Conservation (phyloP, 53 echinoderm and acorn worm species). For the Paelopatides confundens region DNA sequence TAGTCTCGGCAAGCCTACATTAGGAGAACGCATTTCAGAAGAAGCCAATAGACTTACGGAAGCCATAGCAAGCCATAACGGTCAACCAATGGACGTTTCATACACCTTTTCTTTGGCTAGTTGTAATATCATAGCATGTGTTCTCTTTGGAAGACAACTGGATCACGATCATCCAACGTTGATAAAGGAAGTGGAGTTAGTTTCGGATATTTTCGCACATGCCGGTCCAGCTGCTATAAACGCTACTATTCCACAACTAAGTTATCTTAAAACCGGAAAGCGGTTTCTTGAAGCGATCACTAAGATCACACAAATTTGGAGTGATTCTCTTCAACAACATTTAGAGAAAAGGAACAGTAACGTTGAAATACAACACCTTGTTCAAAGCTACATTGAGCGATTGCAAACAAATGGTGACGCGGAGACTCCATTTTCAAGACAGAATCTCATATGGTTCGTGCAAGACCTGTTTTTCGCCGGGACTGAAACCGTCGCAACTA, state of each 20-base stretch:
- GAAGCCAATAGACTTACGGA: slow-evolving; percentile 22
- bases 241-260: neutral
- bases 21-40: neutral
- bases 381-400: slow-evolving; percentile 1
- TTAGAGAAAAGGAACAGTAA: neutral
- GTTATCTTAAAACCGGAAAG: neutral
- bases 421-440: neutral
- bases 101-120: slow-evolving; percentile 7
- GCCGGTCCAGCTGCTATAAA: slow-evolving; percentile 9
- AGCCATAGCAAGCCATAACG: neutral
- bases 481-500: slow-evolving; percentile 20
- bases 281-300: neutral
- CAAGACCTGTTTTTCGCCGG: slow-evolving; percentile 37
- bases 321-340: neutral
- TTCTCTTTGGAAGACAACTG: slow-evolving; percentile 7
- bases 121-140: slow-evolving; percentile 20
- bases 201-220: neutral
- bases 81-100: slow-evolving; percentile 10
- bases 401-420: neutral
- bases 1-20: slow-evolving; percentile 2
- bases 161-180: slow-evolving; percentile 8
- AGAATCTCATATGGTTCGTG: slow-evolving; percentile 9
- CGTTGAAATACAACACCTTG: neutral
- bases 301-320: neutral
- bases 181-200: neutral